Base-by-base conservation (phyloP, 2,797 vertebrate species). In the Fratercula arctica region DNA sequence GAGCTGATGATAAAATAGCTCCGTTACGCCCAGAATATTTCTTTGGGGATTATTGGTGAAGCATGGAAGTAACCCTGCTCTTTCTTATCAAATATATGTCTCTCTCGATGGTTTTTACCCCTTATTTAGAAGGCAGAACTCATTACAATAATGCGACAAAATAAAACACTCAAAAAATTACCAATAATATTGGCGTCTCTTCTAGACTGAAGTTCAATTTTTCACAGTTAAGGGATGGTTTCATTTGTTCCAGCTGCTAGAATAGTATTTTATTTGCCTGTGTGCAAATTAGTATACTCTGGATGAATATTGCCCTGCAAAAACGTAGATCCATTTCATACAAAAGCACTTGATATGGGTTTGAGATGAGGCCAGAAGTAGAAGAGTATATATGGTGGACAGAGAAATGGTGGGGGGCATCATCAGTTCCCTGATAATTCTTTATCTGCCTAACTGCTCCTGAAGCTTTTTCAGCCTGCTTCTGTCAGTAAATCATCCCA, bases 351-450 rank as follows among this genome's bases (percentile, higher is more conserved):
- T 48, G 28, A 60, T 96, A 83, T 37, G 11, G 10, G n/a, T 17
- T 88, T 70, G 4, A 54, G 11, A 60, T 72, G 12, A 48, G 10
- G 5, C 5, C 17, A 31, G 43, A 48, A 59, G 3, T 13, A 69
- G 21, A 82, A 43, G 18, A 80, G 5, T 5, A 35, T 43, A 14
- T 31, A 79, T 39, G n/a, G 9, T 59, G 25, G 18, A 67, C 69
- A 76, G 19, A 25, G 2, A 72, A 2, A 9, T 9, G 10, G 6
- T 6, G 4, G 2, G 4, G 0, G 1, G 4, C 3, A 13, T 48
- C 4, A 75, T 51, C 21, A 37, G 6, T 53, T 46, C 8, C 29
- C 41, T 51, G 31, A 19, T 75, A 69, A 59, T 28, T 45, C 35
- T n/a, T 63, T 35, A 23, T 35, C 17, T 68, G 14, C 6, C 2